Evolutionary conservation across 2,797 vertebrate genomes (phyloP).

Genomic region (Epinephelus malabaricus): DNA sequence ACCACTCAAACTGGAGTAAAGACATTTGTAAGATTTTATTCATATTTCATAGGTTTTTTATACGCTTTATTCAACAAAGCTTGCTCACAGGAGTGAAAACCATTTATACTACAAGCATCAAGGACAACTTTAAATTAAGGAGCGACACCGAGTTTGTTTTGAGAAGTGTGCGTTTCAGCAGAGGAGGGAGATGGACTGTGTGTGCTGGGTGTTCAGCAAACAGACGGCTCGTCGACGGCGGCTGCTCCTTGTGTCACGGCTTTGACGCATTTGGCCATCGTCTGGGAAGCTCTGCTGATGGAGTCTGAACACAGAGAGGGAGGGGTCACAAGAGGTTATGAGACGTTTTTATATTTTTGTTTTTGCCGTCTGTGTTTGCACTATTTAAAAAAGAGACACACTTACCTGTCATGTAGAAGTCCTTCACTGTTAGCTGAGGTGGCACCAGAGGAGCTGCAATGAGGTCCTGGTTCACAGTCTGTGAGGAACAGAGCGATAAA

Average conservation of each 20-base stretch:
- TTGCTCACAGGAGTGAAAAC: conserved; percentile 42
- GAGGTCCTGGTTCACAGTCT: conserved; percentile 92
- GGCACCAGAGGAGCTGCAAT: conserved; percentile 92
- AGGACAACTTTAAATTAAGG: conserved; percentile 75
- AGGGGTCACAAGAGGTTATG: background rate
- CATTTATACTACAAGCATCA: conserved; percentile 65
- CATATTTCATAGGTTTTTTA: conserved; percentile 55
- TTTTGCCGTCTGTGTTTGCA: background rate
- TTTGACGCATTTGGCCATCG: conserved; percentile 99
- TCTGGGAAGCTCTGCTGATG: conserved; percentile 97
- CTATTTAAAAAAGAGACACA: background rate
- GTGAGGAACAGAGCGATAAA: conserved; percentile 21
- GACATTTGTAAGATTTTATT: conserved; percentile 74
- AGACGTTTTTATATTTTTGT: no score
- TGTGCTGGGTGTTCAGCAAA: conserved; percentile 86
- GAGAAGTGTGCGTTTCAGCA: conserved; percentile 27
- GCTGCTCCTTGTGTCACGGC: conserved; percentile 95
- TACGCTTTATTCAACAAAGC: conserved; percentile 67
- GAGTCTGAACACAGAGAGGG: conserved; percentile 86
- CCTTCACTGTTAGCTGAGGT: conserved; percentile 94
- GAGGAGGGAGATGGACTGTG: background rate
- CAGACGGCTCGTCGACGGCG: conserved; percentile 94
- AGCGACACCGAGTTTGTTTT: conserved; percentile 33
- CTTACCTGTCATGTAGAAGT: conserved; percentile 98
- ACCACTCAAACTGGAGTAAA: conserved; percentile 10